A percentile compares a stretch with the other conserved stretches of the same genome.
Conservation (phyloP, 1,140 invertebrate species). For the Macrosteles quadrilineatus region DNA sequence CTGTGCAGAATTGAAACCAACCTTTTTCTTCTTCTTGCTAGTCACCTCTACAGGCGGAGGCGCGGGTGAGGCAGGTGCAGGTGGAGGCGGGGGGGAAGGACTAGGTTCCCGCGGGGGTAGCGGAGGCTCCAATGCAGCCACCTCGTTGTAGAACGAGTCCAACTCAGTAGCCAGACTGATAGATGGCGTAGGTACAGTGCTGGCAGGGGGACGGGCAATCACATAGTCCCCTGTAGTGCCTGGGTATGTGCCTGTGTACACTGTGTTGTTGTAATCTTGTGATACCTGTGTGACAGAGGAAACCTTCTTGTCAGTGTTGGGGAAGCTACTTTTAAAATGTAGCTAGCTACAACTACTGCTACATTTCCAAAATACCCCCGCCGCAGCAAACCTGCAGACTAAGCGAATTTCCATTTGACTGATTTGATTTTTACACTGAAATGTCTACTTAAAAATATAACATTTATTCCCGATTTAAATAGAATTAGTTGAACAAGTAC, state of each 20-base stretch:
- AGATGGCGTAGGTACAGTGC: constrained; percentile 21
- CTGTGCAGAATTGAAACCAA: constrained; percentile 42
- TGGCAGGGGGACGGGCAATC: constrained; percentile 9
- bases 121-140: constrained; percentile 56
- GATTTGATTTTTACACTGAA: too few relatives aligned
- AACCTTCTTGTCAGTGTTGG: too few relatives aligned
- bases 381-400: too few relatives aligned
- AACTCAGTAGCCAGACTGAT: constrained; percentile 53
- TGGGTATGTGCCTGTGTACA: constrained; percentile 48
- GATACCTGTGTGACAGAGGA: too few relatives aligned
- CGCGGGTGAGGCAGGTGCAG: constrained; percentile 38
- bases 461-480: too few relatives aligned
- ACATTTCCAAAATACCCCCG: too few relatives aligned
- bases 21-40: constrained; percentile 58
- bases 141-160: constrained; percentile 63
- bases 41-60: constrained; percentile 12
- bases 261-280: not conserved
- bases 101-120: constrained; percentile 33
- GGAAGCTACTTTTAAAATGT: too few relatives aligned
- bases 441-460: too few relatives aligned
- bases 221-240: too few relatives aligned
- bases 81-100: constrained; percentile 40
- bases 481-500: too few relatives aligned
- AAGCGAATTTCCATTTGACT: too few relatives aligned
- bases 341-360: too few relatives aligned